These are phyloP conservation scores for Mesorhabditis sp. DNA, from an alignment of 2,888 invertebrate species.

Conservation along the genomic window DNA sequence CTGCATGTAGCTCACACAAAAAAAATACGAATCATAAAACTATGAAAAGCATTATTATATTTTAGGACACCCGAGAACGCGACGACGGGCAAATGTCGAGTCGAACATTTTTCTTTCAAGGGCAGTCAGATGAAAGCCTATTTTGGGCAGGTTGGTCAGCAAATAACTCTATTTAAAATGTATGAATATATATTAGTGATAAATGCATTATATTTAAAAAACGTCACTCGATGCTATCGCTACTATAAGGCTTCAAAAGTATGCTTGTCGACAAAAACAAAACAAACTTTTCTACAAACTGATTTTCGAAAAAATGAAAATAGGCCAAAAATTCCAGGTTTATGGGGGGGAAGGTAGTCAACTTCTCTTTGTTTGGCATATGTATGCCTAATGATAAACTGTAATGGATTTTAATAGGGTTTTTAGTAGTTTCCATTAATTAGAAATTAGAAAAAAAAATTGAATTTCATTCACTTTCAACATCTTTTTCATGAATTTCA, in stretches of 20 bases:
- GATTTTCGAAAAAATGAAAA: too few species aligned
- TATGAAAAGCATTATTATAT: constrained; percentile 3
- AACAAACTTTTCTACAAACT: too few species aligned
- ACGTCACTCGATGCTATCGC: neutral
- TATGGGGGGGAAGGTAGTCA: too few species aligned
- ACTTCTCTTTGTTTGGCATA: too few species aligned
- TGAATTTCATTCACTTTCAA: too few species aligned
- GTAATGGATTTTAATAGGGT: too few species aligned
- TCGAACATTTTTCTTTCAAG: constrained; percentile 54
- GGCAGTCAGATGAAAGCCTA: constrained; percentile 53
- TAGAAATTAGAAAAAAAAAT: too few species aligned
- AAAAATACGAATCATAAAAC: neutral
- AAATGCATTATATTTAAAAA: neutral
- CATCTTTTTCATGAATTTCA: too few species aligned
- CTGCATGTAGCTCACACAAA: constrained; percentile 7
- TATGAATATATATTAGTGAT: neutral
- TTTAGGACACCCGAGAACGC: constrained; percentile 52
- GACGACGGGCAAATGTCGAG: constrained; percentile 54
- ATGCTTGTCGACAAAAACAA: too few species aligned
- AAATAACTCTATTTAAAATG: neutral
- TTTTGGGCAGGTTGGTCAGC: constrained; percentile 48
- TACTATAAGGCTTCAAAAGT: neutral
- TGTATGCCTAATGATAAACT: too few species aligned
- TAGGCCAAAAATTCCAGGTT: too few species aligned
- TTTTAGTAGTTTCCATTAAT: too few species aligned